These are phyloP conservation scores for Oreochromis grahami DNA, from an alignment of 2,797 vertebrate species.

Conservation along the genomic window DNA sequence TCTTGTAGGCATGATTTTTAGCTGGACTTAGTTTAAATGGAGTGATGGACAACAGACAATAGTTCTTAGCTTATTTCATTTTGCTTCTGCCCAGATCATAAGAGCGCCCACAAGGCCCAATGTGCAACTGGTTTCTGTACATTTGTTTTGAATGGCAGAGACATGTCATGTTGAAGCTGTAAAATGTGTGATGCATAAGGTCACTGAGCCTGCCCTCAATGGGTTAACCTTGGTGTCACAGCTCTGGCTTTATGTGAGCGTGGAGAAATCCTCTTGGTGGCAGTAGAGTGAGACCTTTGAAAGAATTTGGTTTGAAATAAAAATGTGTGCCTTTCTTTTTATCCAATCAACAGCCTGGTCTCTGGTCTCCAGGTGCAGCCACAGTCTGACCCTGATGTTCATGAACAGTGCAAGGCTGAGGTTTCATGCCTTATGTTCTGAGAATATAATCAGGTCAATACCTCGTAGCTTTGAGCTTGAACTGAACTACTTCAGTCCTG, in stretches of 20 bases:
- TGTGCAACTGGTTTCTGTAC: background rate
- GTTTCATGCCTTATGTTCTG: background rate
- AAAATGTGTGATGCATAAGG: background rate
- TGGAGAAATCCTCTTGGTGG: background rate
- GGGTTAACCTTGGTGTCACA: background rate
- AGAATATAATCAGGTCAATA: background rate
- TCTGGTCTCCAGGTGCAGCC: background rate
- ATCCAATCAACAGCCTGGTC: background rate
- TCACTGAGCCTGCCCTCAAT: background rate
- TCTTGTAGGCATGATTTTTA: background rate
- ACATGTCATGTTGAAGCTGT: background rate
- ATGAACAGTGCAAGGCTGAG: background rate
- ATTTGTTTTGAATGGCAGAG: background rate
- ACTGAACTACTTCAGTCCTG: background rate
- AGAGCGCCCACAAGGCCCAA: background rate
- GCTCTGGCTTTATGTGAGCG: background rate
- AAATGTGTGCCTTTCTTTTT: background rate
- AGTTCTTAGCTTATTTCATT: background rate
- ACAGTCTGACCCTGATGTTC: background rate
- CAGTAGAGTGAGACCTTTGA: background rate
- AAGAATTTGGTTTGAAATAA: background rate
- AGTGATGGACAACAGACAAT: background rate
- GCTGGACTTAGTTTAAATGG: background rate
- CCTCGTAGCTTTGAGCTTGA: background rate
- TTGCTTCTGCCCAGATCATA: background rate